Evolutionary conservation across 2,888 invertebrate species (phyloP), one percentile per base, ranked within the genome.

Genomic region (Cephus runcator): DNA sequence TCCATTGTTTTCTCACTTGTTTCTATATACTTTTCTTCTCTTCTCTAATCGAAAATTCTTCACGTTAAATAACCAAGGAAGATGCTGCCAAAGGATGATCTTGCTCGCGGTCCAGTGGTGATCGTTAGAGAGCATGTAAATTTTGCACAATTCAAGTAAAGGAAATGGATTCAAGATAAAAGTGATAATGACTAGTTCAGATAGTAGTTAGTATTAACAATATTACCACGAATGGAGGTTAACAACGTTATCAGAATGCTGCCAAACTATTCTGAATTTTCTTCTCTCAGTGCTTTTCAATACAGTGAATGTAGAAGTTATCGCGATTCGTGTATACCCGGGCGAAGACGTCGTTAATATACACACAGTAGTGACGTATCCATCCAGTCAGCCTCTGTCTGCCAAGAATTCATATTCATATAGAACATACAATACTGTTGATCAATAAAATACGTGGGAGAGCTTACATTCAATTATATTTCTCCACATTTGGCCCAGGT

Each of bases 191-290:
- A 56, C 23, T 56, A 9, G 56, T 56, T 9, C 1, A 2, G 9
- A 23, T 23, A 23, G 56, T 23, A 56, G 56, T 56, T 56, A 23
- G 56, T 23, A 9, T 9, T 56, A 56, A 12, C 33, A 36, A n/a
- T 4, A 30, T 73, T 34, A 36, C 77, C 69, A 73, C 68, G 76
- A 40, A 73, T 33, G 76, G 56, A 76, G 76, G 12, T 78, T 81
- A 79, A 81, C 79, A 74, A 79, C 82, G 78, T 79, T 81, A 82
- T 81, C 79, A 30, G 30, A 69, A 56, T 15, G 34, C 56, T 73
- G 75, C 79, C 81, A 79, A 79, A 78, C 77, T 75, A 79, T 82
- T 76, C 75, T 33, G 73, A 78, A 84, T 76, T 76, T 80, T 79
- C 76, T 83, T 82, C 82, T 84, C 81, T 79, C 68, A 12, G 23